These are phyloP conservation scores for Spinibarbus caldwelli DNA, from an alignment of 2,797 vertebrate species.

Conservation along the genomic window DNA sequence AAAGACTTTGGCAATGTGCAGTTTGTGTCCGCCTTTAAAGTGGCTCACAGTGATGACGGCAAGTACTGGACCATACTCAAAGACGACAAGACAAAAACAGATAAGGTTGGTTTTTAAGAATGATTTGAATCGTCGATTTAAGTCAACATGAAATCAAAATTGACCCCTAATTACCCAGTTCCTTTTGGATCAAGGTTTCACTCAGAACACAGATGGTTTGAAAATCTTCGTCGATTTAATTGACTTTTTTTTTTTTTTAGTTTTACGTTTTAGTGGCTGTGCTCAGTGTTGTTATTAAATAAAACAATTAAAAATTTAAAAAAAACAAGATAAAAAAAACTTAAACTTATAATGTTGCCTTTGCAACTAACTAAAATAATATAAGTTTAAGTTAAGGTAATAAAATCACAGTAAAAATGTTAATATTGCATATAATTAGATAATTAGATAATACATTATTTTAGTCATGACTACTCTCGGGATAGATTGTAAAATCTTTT, in stretches of 20 bases:
- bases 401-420: no score
- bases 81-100: constrained; percentile 75
- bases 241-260: background rate
- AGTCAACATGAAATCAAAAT: background rate
- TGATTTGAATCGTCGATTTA: background rate
- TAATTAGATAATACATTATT: no score
- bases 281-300: background rate
- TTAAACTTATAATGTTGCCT: no score
- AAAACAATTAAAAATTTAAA: background rate
- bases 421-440: no score
- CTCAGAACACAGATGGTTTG: background rate
- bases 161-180: background rate
- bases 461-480: no score
- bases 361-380: no score
- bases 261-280: background rate
- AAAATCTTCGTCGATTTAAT: background rate
- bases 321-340: no score
- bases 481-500: no score
- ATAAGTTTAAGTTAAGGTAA: no score
- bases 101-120: constrained; percentile 79
- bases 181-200: background rate
- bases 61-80: constrained; percentile 81
- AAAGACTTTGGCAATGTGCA: constrained; percentile 95
- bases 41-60: constrained; percentile 87
- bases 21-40: constrained; percentile 89